phyloP scores from a whole-genome alignment of 2,113 vertebrate genomes.

The Pomatorhinus ruficollis region DNA sequence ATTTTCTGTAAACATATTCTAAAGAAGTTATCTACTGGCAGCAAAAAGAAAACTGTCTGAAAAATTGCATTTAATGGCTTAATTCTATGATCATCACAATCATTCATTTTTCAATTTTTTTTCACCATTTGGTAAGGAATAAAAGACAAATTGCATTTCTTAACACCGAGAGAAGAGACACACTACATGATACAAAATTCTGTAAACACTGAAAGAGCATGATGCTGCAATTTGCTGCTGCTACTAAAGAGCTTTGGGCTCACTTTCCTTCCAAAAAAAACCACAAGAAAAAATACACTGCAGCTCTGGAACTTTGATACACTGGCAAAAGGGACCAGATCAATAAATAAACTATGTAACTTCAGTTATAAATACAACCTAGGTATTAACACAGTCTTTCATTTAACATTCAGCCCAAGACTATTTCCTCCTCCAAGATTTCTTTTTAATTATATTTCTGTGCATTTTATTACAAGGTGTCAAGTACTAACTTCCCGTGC shows the following conservation, averaged over 20 bases:
- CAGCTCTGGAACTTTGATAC: not conserved
- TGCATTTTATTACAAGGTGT: not conserved
- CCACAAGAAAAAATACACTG: rapidly evolving
- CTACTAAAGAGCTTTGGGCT: not conserved
- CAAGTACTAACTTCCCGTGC: not conserved
- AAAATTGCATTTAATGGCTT: not conserved
- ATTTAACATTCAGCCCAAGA: not conserved
- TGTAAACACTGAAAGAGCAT: not conserved
- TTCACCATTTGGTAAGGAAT: not conserved
- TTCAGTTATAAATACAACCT: not conserved
- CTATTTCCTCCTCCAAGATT: not conserved
- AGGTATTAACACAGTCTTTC: not conserved
- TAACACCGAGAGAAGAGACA: not conserved
- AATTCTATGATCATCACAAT: not conserved
- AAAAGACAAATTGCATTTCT: not conserved
- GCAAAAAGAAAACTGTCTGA: not conserved
- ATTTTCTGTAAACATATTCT: not conserved
- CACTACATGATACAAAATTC: not conserved
- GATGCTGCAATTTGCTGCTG: not conserved
- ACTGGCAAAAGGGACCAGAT: not conserved
- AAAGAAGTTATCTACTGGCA: not conserved
- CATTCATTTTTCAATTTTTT: rapidly evolving
- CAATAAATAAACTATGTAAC: not conserved
- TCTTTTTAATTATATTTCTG: not conserved
- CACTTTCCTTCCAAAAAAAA: not conserved